phyloP scores from a whole-genome alignment of 2,797 vertebrate genomes.

The Manis pentadactyla region DNA sequence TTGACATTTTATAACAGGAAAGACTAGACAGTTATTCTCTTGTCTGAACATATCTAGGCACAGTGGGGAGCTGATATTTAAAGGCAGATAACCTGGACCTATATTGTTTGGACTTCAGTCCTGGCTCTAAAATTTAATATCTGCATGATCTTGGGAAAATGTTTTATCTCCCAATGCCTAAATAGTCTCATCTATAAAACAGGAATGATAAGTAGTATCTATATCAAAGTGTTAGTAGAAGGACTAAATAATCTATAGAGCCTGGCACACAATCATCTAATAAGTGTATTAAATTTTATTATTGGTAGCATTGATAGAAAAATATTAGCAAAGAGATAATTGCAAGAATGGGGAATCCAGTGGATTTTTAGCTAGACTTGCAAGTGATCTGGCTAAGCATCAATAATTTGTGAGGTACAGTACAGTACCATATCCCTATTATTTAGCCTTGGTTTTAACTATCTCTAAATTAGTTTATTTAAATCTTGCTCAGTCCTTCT shows the following conservation, averaged over 20 bases:
- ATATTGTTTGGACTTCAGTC: background rate
- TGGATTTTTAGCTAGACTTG: background rate
- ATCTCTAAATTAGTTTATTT: background rate
- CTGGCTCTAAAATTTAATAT: background rate
- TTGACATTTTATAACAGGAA: background rate
- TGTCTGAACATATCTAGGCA: background rate
- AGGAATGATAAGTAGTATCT: background rate
- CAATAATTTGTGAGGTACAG: background rate
- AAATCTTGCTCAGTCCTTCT: slow-evolving; percentile 8
- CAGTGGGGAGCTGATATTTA: background rate
- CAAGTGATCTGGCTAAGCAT: background rate
- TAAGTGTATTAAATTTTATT: background rate
- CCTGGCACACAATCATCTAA: background rate
- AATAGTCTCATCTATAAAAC: background rate
- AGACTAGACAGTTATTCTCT: background rate
- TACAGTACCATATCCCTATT: background rate
- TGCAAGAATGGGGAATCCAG: background rate
- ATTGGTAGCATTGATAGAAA: background rate
- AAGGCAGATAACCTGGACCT: background rate
- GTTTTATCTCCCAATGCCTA: background rate
- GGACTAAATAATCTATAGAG: background rate
- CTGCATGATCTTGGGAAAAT: background rate
- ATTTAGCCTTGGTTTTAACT: background rate
- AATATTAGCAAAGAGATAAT: background rate
- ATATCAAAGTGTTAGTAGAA: background rate